These are phyloP conservation scores for Spheniscus mendiculus DNA, from an alignment of 2,113 vertebrate species.

Conservation along the genomic window DNA sequence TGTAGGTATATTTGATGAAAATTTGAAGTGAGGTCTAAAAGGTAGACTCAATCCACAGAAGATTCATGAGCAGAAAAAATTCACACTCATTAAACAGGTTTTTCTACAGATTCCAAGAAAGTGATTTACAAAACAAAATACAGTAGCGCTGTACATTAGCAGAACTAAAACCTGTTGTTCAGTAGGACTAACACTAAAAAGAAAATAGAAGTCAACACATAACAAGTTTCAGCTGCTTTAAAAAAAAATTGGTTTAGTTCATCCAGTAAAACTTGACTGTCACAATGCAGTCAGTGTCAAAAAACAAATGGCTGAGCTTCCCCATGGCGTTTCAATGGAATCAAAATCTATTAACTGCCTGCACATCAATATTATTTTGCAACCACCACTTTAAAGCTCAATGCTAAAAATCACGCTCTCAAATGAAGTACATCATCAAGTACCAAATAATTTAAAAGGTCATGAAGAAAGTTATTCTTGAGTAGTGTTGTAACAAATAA, in stretches of 20 bases:
- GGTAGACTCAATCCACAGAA: not conserved
- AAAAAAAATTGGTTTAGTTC: not conserved
- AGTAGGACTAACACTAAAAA: not conserved
- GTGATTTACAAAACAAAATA: not conserved
- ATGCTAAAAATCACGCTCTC: constrained; percentile 25
- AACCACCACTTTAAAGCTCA: not conserved
- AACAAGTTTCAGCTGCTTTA: not conserved
- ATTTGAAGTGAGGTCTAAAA: not conserved
- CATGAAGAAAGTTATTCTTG: constrained; percentile 47
- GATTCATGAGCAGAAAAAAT: not conserved
- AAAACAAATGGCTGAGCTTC: not conserved
- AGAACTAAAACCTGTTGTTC: not conserved
- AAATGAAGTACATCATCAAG: constrained; percentile 29
- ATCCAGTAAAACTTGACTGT: not conserved
- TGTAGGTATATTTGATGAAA: not conserved
- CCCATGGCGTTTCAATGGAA: not conserved
- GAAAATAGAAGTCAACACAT: not conserved
- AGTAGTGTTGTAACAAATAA: constrained; percentile 41
- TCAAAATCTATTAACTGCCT: constrained; percentile 27
- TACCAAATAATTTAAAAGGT: constrained; percentile 53
- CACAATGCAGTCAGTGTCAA: not conserved
- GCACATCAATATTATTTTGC: constrained; percentile 16
- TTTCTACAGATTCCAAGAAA: not conserved
- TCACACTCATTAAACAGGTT: not conserved
- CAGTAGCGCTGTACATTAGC: not conserved